These are phyloP conservation scores for Morbakka virulenta DNA, from an alignment of 30 jellyfish, hydroid and myxozoan genomes.

Conservation along the genomic window DNA sequence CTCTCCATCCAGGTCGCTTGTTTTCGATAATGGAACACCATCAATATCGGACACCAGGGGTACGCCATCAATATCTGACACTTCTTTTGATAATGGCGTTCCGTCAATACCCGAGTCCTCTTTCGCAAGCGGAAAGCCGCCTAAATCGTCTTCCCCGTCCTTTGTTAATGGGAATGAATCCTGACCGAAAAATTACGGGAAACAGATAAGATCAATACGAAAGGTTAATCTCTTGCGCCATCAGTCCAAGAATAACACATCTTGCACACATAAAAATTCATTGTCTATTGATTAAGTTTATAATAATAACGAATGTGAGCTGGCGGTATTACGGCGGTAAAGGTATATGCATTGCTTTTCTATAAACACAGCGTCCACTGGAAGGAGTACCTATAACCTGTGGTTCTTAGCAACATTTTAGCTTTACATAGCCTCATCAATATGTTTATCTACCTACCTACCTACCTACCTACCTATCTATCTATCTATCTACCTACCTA, in stretches of 20 bases:
- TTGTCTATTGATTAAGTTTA: too few relatives aligned
- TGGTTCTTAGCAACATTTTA: too few relatives aligned
- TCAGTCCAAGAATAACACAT: background rate
- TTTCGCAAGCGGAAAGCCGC: slow-evolving; percentile 77
- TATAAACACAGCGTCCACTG: too few relatives aligned
- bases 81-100: slow-evolving; percentile 40
- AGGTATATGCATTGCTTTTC: too few relatives aligned
- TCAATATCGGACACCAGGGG: slow-evolving; percentile 52
- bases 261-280: too few relatives aligned
- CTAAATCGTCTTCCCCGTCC: slow-evolving; percentile 41
- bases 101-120: slow-evolving; percentile 55
- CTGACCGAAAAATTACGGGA: slow-evolving; percentile 35
- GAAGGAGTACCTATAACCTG: too few relatives aligned
- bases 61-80: slow-evolving; percentile 53
- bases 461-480: too few relatives aligned
- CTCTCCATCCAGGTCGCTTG: slow-evolving; percentile 49
- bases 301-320: too few relatives aligned
- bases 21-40: slow-evolving; percentile 7
- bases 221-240: background rate
- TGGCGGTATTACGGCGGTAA: too few relatives aligned
- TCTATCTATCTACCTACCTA: too few relatives aligned
- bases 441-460: too few relatives aligned
- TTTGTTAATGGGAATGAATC: slow-evolving; percentile 78
- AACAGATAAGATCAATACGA: background rate
- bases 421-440: too few relatives aligned